These are phyloP conservation scores for Ichneumoninae sp. DNA, from an alignment of 2,888 invertebrate species.

Conservation along the genomic window DNA sequence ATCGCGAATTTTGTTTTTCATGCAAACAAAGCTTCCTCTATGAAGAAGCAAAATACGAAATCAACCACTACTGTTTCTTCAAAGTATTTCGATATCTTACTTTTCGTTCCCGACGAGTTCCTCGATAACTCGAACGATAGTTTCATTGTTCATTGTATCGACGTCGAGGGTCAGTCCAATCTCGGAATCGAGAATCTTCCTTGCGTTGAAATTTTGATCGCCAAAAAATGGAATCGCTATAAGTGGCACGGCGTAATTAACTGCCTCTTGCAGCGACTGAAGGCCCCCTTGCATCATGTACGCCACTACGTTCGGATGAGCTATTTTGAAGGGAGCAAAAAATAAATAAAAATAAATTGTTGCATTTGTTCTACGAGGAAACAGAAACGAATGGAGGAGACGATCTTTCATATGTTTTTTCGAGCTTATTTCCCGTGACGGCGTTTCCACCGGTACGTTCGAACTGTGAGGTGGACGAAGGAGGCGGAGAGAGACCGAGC, in stretches of 20 bases:
- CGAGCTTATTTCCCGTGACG: constrained; percentile 12
- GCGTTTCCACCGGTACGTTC: constrained; percentile 9
- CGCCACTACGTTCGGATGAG: constrained; percentile 77
- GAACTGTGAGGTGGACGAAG: constrained; percentile 2
- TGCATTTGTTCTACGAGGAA: constrained; percentile 27
- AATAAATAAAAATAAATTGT: constrained; percentile 14
- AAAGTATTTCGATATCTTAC: constrained; percentile 67
- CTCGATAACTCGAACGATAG: constrained; percentile 71
- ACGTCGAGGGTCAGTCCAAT: constrained; percentile 78
- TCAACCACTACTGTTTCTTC: background rate
- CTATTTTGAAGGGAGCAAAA: constrained; percentile 65
- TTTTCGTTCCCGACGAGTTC: constrained; percentile 75
- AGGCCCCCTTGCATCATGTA: constrained; percentile 82
- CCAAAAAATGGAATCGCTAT: constrained; percentile 81
- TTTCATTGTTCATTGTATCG: constrained; percentile 76
- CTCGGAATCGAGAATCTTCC: constrained; percentile 78
- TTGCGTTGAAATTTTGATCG: constrained; percentile 80
- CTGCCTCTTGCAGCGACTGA: constrained; percentile 82
- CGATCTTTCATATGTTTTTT: constrained; percentile 10
- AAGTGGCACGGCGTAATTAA: constrained; percentile 78
- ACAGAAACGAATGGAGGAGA: constrained; percentile 7
- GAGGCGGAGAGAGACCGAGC: background rate
- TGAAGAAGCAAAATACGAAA: too few species aligned
- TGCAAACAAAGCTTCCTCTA: too few species aligned
- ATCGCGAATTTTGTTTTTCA: too few species aligned